Percentiles rank a stretch among this genome's conserved stretches.
These are phyloP conservation scores for Helostoma temminkii DNA, from an alignment of 2,797 vertebrate species.

Conservation along the genomic window DNA sequence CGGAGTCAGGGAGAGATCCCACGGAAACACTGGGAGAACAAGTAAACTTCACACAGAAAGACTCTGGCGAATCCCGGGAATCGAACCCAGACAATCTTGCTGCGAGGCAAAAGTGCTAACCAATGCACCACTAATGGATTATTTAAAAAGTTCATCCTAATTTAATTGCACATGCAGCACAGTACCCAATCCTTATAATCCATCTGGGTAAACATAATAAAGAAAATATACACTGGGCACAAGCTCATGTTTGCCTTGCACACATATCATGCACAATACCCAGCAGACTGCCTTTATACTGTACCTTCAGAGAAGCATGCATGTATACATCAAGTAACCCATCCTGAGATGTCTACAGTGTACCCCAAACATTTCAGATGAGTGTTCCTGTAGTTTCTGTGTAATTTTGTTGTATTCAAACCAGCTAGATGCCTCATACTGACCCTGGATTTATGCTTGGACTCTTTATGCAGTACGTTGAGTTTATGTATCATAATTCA, in stretches of 20 bases:
- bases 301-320: conserved; percentile 18
- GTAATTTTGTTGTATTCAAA: conserved; percentile 43
- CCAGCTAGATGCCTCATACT: conserved; percentile 6
- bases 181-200: conserved; percentile 43
- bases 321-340: conserved; percentile 38
- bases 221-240: conserved; percentile 37
- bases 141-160: conserved; percentile 74
- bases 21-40: too few relatives aligned
- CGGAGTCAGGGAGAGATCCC: too few relatives aligned
- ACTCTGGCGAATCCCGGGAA: too few relatives aligned
- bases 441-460: not conserved
- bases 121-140: conserved; percentile 73
- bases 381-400: conserved; percentile 53
- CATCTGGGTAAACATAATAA: conserved; percentile 53
- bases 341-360: conserved; percentile 6
- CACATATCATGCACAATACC: not conserved
- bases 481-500: not conserved
- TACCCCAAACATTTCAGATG: conserved; percentile 53
- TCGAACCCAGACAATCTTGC: too few relatives aligned
- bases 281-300: conserved; percentile 5
- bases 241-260: conserved; percentile 7
- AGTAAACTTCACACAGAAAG: too few relatives aligned
- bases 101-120: too few relatives aligned
- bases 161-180: conserved; percentile 63
- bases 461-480: not conserved